Conservation (phyloP, 2,113 vertebrate species). For the Pogonocichla stellata region DNA sequence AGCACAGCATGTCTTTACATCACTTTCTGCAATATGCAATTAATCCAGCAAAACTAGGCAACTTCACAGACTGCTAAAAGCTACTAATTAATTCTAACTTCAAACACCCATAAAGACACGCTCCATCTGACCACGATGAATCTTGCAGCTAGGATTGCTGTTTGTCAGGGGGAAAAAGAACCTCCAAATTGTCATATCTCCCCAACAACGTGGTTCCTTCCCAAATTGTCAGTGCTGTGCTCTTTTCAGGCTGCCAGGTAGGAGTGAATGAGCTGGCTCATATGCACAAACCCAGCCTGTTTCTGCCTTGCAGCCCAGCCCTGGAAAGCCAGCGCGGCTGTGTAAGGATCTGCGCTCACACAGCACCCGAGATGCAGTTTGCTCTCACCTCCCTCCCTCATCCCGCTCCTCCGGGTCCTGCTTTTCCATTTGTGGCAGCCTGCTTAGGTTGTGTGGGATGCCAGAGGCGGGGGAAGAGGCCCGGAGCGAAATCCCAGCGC, state of each 20-base stretch:
- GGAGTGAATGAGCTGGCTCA: not conserved
- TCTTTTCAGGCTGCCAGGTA: conserved; percentile 12
- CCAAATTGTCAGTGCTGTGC: not conserved
- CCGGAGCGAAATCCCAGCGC: not conserved
- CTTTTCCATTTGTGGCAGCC: not conserved
- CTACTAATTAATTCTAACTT: conserved; percentile 7
- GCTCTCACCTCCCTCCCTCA: not conserved
- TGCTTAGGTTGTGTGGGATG: not conserved
- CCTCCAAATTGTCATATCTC: not conserved
- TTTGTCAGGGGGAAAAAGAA: not conserved
- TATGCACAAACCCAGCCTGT: not conserved
- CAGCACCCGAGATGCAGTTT: not conserved
- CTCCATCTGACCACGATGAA: not conserved
- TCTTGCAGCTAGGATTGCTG: not conserved
- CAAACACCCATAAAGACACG: not conserved
- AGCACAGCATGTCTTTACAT: not conserved
- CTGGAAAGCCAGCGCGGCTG: rapidly evolving
- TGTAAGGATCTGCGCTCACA: not conserved
- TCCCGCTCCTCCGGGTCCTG: not conserved
- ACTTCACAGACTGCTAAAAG: not conserved
- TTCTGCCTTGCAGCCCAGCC: not conserved
- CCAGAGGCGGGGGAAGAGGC: not conserved
- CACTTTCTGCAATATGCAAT: not conserved
- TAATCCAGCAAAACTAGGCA: not conserved
- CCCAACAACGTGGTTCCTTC: not conserved